Percentiles rank a stretch among this genome's conserved stretches.
Evolutionary conservation across 1,140 invertebrate genomes (phyloP).

Genomic region (Trichonephila clavipes): DNA sequence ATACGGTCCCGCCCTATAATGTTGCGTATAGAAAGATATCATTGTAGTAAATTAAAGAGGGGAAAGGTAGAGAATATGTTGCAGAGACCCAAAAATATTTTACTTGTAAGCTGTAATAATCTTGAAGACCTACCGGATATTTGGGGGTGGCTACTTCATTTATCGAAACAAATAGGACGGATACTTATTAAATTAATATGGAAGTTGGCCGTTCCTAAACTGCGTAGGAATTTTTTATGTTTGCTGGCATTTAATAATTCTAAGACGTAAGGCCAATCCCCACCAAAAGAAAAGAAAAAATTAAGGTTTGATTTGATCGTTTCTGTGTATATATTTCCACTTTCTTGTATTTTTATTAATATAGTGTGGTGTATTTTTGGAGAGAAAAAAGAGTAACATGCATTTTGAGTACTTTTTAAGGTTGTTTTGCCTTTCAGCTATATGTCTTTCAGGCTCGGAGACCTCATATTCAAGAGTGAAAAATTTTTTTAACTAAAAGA

Average conservation of each 20-base stretch:
- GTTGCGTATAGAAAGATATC: background rate
- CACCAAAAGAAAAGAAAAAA: background rate
- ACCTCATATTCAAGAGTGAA: no score
- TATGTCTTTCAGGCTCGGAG: no score
- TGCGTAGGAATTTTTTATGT: conserved; percentile 45
- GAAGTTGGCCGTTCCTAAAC: background rate
- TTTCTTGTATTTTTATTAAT: background rate
- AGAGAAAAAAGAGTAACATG: background rate
- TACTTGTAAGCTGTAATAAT: background rate
- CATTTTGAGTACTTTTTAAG: background rate
- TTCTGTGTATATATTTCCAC: background rate
- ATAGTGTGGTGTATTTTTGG: background rate
- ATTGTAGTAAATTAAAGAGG: conserved; percentile 32
- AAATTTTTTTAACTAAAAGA: no score
- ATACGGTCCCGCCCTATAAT: conserved; percentile 16
- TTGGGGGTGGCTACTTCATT: background rate
- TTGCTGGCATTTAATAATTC: background rate
- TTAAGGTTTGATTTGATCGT: background rate
- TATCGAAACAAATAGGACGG: conserved; percentile 14
- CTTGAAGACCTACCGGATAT: conserved; percentile 18
- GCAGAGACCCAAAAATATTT: background rate
- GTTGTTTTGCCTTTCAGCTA: background rate
- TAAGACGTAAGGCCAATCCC: background rate
- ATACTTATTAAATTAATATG: conserved; percentile 38
- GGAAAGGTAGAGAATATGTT: background rate